A percentile compares a stretch with the other conserved stretches of the same genome.
These are phyloP conservation scores for Drosophila varians DNA, from an alignment of 1,140 invertebrate genomes.

Conservation along the genomic window DNA sequence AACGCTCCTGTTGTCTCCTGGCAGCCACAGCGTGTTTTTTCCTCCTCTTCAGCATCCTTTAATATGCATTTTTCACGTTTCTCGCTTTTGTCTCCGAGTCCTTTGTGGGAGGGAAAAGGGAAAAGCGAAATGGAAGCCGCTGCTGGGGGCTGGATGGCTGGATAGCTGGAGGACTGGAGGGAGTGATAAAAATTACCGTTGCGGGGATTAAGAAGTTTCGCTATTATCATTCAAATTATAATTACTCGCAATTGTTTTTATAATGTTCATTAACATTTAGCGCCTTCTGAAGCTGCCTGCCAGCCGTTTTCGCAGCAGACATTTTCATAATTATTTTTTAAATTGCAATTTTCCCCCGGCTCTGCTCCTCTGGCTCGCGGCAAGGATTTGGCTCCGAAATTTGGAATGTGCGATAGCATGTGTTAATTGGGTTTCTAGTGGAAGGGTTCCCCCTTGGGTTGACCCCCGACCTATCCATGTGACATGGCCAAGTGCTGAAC, in stretches of 20 bases:
- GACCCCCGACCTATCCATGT: constrained; percentile 2
- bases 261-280: constrained; percentile 82
- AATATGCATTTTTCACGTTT: constrained; percentile 70
- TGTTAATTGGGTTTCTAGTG: constrained; percentile 69
- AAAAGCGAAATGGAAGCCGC: neutral
- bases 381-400: constrained; percentile 18
- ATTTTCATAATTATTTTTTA: constrained; percentile 80
- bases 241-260: constrained; percentile 81
- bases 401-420: constrained; percentile 61
- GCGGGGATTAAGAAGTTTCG: constrained; percentile 80
- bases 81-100: constrained; percentile 45
- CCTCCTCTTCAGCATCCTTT: constrained; percentile 40
- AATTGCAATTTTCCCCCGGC: constrained; percentile 70
- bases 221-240: constrained; percentile 82
- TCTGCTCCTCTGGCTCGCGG: constrained; percentile 25
- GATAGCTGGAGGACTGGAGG: too few relatives aligned
- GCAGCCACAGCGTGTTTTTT: constrained; percentile 12
- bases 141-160: neutral
- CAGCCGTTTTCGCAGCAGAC: constrained; percentile 50
- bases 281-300: constrained; percentile 68
- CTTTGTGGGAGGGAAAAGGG: constrained; percentile 25
- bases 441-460: neutral
- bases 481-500: constrained; percentile 68
- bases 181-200: constrained; percentile 73
- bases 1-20: constrained; percentile 18